Evolutionary conservation across 2,888 invertebrate species (phyloP).

Genomic region (Sturmia bella): DNA sequence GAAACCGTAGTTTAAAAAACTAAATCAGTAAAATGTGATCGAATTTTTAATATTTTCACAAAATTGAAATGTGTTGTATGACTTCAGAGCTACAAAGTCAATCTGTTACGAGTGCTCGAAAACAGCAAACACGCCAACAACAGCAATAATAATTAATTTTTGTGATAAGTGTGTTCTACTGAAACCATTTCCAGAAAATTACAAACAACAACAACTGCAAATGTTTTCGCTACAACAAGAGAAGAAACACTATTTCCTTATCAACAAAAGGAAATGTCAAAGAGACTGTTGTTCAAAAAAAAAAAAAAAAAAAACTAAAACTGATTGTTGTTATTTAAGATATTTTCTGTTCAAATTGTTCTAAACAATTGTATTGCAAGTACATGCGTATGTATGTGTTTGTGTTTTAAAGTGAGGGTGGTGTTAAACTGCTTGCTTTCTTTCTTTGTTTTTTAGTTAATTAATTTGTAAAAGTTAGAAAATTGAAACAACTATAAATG

Average conservation of each 20-base stretch:
- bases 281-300: conserved; percentile 57
- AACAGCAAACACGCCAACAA: neutral
- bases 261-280: conserved; percentile 68
- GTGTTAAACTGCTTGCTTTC: neutral
- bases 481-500: conserved; percentile 5
- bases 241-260: conserved; percentile 63
- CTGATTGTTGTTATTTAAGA: conserved; percentile 23
- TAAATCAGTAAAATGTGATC: neutral
- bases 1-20: no score
- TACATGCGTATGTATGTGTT: no score
- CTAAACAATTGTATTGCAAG: neutral
- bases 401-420: conserved; percentile 21
- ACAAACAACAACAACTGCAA: conserved; percentile 3
- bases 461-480: conserved; percentile 14
- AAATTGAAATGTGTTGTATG: neutral
- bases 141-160: conserved; percentile 13
- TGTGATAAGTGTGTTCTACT: conserved; percentile 53
- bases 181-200: conserved; percentile 53
- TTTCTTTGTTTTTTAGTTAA: neutral
- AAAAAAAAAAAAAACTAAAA: no score
- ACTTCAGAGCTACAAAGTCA: conserved; percentile 7
- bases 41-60: neutral
- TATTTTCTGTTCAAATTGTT: conserved; percentile 14
- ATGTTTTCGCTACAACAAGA: conserved; percentile 33
- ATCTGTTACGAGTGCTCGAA: conserved; percentile 1